Conservation (phyloP, 1,140 invertebrate genomes). For the Artemia franciscana region DNA sequence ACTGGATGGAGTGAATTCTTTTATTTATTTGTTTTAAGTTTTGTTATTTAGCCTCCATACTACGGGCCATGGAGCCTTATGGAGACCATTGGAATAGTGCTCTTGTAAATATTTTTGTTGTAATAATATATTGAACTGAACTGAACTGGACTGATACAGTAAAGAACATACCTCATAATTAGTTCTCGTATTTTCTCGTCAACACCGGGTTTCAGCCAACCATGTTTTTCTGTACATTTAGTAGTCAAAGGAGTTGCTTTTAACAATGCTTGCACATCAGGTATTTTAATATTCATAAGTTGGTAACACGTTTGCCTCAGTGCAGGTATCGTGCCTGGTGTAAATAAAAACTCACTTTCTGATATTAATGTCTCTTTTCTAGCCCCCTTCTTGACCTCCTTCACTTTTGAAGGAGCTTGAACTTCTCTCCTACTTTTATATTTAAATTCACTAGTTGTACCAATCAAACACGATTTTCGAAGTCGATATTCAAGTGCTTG, state of each 20-base stretch:
- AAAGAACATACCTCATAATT: constrained; percentile 33
- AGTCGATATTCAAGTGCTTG: constrained; percentile 68
- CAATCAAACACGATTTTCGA: constrained; percentile 19
- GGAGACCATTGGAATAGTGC: too few species aligned
- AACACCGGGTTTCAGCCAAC: constrained; percentile 44
- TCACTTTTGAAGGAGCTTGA: background rate
- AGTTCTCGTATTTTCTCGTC: constrained; percentile 39
- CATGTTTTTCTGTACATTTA: constrained; percentile 40
- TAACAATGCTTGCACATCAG: constrained; percentile 55
- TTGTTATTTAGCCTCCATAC: too few species aligned
- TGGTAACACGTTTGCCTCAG: constrained; percentile 60
- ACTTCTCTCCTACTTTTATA: constrained; percentile 5
- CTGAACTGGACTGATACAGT: too few species aligned
- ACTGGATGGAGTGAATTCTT: too few species aligned
- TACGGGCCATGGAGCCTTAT: too few species aligned
- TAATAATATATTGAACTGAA: too few species aligned
- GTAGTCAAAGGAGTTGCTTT: constrained; percentile 32
- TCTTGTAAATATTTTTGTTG: too few species aligned
- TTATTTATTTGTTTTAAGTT: too few species aligned
- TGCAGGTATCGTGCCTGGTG: constrained; percentile 39
- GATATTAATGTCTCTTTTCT: too few species aligned
- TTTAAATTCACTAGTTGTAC: constrained; percentile 9
- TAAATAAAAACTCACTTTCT: constrained; percentile 33
- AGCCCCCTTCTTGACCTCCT: constrained; percentile 14
- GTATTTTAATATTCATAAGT: constrained; percentile 48